Conservation (phyloP, 2,797 vertebrate species). For the Pseudochromis fuscus region DNA sequence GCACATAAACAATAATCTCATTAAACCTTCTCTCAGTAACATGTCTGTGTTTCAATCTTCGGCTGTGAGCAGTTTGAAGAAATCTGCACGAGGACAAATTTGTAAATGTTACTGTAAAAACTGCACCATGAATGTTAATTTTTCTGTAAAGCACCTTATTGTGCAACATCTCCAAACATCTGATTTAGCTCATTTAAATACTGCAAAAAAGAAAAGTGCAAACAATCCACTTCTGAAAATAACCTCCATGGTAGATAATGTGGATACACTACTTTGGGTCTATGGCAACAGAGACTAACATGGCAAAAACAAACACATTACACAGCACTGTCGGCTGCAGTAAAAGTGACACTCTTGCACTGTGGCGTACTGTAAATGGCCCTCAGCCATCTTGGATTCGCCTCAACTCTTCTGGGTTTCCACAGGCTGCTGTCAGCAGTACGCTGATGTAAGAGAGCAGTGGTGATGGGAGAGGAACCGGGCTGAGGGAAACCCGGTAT, state of each 20-base stretch:
- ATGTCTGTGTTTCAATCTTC: constrained; percentile 20
- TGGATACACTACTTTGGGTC: constrained; percentile 30
- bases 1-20: constrained; percentile 46
- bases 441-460: constrained; percentile 34
- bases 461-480: constrained; percentile 28
- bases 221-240: constrained; percentile 14
- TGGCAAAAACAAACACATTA: constrained; percentile 44
- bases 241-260: constrained; percentile 21
- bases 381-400: constrained; percentile 23
- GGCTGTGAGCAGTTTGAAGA: constrained; percentile 1
- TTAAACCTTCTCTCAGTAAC: not conserved
- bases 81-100: constrained; percentile 17
- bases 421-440: constrained; percentile 57
- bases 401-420: constrained; percentile 66
- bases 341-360: constrained; percentile 49
- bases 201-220: constrained; percentile 17
- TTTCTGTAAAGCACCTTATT: not conserved
- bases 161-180: constrained; percentile 14
- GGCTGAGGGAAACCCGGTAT: constrained; percentile 28
- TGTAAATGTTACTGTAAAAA: constrained; percentile 2
- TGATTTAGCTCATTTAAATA: not conserved
- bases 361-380: constrained; percentile 35
- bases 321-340: constrained; percentile 25
- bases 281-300: constrained; percentile 65
- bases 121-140: constrained; percentile 3